These are phyloP conservation scores for Elanus axillaris DNA, from an alignment of 2,113 vertebrate genomes.

Conservation along the genomic window DNA sequence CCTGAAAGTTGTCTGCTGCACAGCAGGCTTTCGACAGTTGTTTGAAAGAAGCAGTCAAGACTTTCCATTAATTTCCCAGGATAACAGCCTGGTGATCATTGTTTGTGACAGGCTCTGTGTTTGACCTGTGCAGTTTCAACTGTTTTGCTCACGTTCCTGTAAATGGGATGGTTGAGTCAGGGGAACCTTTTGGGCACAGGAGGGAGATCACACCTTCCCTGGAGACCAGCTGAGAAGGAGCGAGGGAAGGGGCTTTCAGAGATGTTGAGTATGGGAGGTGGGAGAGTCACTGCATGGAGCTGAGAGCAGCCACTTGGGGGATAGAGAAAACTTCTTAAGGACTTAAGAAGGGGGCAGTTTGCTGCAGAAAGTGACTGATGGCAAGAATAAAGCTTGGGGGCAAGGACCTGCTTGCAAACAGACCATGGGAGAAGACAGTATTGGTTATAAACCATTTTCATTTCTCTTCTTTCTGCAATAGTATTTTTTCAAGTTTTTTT, in stretches of 20 bases:
- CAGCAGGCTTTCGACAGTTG: neutral
- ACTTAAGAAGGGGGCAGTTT: neutral
- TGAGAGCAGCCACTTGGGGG: fast-evolving
- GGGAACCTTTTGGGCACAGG: fast-evolving
- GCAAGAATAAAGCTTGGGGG: neutral
- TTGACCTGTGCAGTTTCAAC: neutral
- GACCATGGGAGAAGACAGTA: neutral
- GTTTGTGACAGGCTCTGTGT: neutral
- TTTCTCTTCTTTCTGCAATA: neutral
- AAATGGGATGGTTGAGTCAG: neutral
- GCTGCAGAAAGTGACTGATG: neutral
- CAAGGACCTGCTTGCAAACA: neutral
- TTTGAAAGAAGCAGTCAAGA: neutral
- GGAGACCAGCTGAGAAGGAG: neutral
- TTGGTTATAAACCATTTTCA: neutral
- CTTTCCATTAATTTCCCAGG: neutral
- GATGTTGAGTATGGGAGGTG: fast-evolving
- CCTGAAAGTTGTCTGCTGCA: neutral
- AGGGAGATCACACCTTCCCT: neutral
- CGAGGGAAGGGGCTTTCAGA: neutral
- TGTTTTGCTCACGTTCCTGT: neutral
- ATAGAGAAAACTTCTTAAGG: neutral
- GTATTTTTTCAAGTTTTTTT: neutral
- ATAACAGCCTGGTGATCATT: neutral
- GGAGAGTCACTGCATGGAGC: neutral